Percentiles rank a stretch among this genome's conserved stretches.
Evolutionary conservation across 2,113 vertebrate species (phyloP).

Genomic region (Lamprotornis superbus): DNA sequence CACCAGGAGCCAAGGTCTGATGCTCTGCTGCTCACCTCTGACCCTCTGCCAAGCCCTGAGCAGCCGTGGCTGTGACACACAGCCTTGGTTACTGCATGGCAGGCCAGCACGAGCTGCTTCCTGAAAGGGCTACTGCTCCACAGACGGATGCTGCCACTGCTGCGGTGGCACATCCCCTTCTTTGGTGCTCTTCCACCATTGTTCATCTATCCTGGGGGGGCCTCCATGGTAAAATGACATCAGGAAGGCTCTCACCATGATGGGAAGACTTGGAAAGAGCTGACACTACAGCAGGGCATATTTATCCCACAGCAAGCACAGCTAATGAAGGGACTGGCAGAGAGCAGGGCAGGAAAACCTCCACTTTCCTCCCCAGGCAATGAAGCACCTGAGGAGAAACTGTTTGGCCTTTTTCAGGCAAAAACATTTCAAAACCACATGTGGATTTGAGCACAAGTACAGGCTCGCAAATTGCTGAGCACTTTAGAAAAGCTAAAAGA

Average conservation of each 20-base stretch:
- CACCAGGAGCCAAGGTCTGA: neutral
- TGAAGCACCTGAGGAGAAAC: neutral
- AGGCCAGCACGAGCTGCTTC: neutral
- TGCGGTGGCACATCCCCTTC: fast-evolving
- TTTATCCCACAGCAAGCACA: neutral
- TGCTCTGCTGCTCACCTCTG: neutral
- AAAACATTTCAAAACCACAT: neutral
- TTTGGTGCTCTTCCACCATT: neutral
- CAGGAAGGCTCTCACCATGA: neutral
- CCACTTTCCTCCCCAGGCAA: neutral
- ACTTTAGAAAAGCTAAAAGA: neutral
- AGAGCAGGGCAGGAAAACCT: neutral
- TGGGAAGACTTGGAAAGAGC: neutral
- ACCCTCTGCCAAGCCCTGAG: neutral
- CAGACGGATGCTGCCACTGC: neutral
- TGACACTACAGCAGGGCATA: neutral
- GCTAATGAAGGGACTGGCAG: neutral
- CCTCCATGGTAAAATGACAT: fast-evolving
- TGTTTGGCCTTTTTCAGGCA: neutral
- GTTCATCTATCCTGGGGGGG: neutral
- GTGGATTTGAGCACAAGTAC: neutral
- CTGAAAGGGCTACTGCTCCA: fast-evolving
- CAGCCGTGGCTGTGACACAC: neutral
- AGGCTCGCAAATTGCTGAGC: neutral
- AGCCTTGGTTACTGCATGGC: neutral